A percentile compares a stretch with the other conserved stretches of the same genome.
Evolutionary conservation across 2,113 vertebrate species (phyloP).

Genomic region (Struthidea cinerea): DNA sequence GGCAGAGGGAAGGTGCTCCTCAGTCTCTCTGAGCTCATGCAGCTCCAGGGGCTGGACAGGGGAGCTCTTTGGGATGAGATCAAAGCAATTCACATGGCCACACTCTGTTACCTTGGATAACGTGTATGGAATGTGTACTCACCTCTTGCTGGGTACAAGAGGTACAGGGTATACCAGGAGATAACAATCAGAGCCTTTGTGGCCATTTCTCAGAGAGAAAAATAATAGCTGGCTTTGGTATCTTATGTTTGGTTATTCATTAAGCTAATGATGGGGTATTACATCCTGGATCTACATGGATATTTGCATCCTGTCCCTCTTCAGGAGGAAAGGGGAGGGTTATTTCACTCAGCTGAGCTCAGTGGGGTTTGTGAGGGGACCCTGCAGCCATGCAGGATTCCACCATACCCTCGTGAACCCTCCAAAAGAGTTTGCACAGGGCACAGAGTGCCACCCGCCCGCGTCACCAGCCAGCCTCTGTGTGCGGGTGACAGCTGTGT

Average conservation of each 20-base stretch:
- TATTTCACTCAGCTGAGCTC: neutral
- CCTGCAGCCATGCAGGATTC: neutral
- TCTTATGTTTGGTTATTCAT: neutral
- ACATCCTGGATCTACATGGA: neutral
- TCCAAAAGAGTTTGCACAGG: neutral
- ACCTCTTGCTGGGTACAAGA: neutral
- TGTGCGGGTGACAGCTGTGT: neutral
- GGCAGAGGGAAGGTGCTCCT: neutral
- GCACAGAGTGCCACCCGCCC: neutral
- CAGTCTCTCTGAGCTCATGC: neutral
- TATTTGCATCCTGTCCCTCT: neutral
- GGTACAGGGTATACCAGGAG: rapidly evolving
- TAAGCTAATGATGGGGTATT: neutral
- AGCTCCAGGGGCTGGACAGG: neutral
- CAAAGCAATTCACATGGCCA: neutral
- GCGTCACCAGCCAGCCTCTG: neutral
- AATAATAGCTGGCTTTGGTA: neutral
- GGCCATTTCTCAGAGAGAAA: neutral
- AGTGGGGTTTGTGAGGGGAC: neutral
- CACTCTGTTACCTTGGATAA: neutral
- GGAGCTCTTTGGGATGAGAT: neutral
- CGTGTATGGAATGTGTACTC: too few relatives aligned
- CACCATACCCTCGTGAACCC: rapidly evolving
- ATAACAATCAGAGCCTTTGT: neutral
- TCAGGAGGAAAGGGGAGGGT: neutral